Conservation (phyloP, 2,797 vertebrate species). For the Mormyrus hasselquistii region DNA sequence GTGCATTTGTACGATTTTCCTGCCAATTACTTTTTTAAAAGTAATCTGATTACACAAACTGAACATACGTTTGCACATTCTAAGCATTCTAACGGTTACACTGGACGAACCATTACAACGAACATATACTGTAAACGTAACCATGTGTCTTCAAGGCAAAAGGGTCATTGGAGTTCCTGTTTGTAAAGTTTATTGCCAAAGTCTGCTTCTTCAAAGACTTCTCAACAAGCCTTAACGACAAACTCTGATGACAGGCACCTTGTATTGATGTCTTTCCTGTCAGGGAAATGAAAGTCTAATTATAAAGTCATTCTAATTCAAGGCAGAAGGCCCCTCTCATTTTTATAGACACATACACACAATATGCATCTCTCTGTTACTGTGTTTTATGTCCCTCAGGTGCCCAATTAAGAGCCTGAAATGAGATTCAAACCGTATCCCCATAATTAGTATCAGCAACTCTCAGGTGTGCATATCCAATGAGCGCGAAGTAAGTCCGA, state of each 20-base stretch:
- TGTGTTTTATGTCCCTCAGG: constrained; percentile 37
- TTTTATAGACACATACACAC: constrained; percentile 31
- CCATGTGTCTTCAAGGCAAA: background rate
- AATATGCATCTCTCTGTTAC: constrained; percentile 35
- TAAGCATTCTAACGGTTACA: background rate
- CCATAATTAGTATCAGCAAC: constrained; percentile 30
- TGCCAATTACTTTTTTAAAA: constrained; percentile 41
- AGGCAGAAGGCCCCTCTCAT: constrained; percentile 41
- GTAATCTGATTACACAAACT: constrained; percentile 28
- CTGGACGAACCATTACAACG: background rate
- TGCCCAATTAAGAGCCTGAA: constrained; percentile 33
- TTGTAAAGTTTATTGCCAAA: constrained; percentile 23
- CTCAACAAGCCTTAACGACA: constrained; percentile 29
- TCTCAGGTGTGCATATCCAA: constrained; percentile 17
- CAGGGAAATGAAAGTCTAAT: constrained; percentile 43
- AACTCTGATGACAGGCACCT: constrained; percentile 36
- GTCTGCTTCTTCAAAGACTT: constrained; percentile 33
- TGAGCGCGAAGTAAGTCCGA: constrained; percentile 27
- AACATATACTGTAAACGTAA: background rate
- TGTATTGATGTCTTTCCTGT: constrained; percentile 39
- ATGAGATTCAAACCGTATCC: constrained; percentile 30
- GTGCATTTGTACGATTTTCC: constrained; percentile 32
- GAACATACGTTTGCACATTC: background rate
- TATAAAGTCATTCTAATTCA: constrained; percentile 41
- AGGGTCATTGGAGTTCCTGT: background rate